These are phyloP conservation scores for Diarsia mendica DNA, from an alignment of 2,888 invertebrate genomes.

Conservation along the genomic window DNA sequence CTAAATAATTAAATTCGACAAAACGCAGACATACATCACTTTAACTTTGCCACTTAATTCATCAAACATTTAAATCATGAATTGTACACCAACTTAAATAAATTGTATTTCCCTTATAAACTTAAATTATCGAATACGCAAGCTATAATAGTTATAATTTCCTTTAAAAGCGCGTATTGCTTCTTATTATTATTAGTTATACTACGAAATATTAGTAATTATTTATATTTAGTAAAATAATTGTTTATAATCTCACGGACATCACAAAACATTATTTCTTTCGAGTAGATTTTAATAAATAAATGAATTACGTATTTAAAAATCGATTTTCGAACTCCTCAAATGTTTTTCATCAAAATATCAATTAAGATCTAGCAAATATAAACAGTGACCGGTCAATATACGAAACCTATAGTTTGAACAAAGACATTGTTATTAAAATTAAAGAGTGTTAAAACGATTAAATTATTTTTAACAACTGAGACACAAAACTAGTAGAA, in stretches of 20 bases:
- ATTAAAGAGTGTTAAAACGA: constrained; percentile 15
- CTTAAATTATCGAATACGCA: constrained; percentile 56
- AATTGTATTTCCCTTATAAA: constrained; percentile 58
- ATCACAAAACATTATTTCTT: constrained; percentile 47
- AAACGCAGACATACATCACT: background rate
- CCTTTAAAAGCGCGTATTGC: constrained; percentile 61
- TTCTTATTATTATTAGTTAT: constrained; percentile 65
- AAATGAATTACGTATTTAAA: constrained; percentile 3
- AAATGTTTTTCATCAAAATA: constrained; percentile 18
- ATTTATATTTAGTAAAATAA: constrained; percentile 74
- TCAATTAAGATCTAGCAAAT: background rate
- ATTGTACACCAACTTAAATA: constrained; percentile 63
- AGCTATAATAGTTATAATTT: constrained; percentile 58
- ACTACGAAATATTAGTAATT: constrained; percentile 67
- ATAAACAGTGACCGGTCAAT: constrained; percentile 4
- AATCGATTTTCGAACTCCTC: background rate
- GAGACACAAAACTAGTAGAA: constrained; percentile 41
- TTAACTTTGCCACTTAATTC: background rate
- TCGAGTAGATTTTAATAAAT: constrained; percentile 25
- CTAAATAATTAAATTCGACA: constrained; percentile 9
- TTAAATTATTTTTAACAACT: constrained; percentile 29
- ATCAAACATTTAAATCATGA: constrained; percentile 44
- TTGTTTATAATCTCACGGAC: constrained; percentile 71
- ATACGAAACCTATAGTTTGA: constrained; percentile 14
- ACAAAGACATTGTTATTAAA: constrained; percentile 14